Percentiles rank a stretch among this genome's conserved stretches.
phyloP scores from a whole-genome alignment of 2,888 invertebrate genomes.

The Synanthedon myopaeformis region DNA sequence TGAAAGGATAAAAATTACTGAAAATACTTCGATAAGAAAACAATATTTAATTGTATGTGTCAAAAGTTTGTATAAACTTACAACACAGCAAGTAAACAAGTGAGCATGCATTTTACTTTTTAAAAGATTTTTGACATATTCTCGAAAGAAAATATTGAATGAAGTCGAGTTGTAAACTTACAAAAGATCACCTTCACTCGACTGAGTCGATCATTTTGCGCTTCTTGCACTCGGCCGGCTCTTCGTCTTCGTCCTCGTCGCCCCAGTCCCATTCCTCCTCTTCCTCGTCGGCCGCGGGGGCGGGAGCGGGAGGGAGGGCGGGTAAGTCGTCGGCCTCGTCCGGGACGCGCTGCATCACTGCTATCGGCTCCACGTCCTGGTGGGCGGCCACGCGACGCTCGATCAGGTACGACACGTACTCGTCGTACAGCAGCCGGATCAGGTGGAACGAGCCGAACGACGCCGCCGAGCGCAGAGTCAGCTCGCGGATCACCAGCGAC shows the following conservation, averaged over 20 bases:
- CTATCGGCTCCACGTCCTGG: constrained; percentile 91
- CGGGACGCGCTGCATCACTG: constrained; percentile 78
- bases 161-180: no score
- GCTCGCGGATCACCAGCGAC: constrained; percentile 97
- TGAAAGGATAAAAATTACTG: no score
- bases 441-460: constrained; percentile 99
- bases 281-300: constrained; percentile 1
- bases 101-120: no score
- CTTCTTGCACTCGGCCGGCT: constrained; percentile 18
- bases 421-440: constrained; percentile 96
- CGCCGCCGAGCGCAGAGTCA: constrained; percentile 93
- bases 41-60: no score
- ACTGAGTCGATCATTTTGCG: no score
- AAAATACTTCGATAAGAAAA: no score
- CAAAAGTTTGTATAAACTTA: no score
- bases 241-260: constrained; percentile 53
- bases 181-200: no score
- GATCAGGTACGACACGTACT: constrained; percentile 98
- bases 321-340: constrained; percentile 12
- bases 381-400: constrained; percentile 96
- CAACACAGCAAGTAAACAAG: no score
- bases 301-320: no score
- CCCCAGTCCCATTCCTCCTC: constrained; percentile 54
- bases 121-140: no score
- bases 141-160: no score